phyloP scores from a whole-genome alignment of 2,113 vertebrate species.

The Phrynosoma blainvillii region DNA sequence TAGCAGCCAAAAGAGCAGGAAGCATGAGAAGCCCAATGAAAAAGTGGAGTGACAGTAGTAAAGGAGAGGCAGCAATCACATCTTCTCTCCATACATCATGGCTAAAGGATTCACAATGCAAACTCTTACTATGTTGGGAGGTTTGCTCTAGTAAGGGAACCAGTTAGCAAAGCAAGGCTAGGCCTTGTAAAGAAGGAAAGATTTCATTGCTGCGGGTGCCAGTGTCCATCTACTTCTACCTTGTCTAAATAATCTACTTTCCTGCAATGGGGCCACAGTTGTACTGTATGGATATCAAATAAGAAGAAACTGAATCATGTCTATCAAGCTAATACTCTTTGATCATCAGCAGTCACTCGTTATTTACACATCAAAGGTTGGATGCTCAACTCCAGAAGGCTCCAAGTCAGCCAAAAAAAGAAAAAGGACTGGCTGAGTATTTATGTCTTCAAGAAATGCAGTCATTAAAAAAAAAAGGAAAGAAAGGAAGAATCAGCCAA shows the following conservation, averaged over 20 bases:
- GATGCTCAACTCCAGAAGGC: slow-evolving; percentile 59
- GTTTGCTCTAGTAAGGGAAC: not conserved
- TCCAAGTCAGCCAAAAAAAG: slow-evolving; percentile 51
- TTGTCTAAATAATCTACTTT: not conserved
- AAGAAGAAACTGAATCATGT: slow-evolving; percentile 42
- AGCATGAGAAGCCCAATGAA: not conserved
- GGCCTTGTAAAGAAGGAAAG: not conserved
- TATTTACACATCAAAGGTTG: slow-evolving; percentile 67
- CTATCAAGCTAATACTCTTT: slow-evolving; percentile 49
- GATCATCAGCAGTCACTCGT: slow-evolving; percentile 59
- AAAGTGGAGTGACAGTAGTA: not conserved
- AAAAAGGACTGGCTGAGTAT: slow-evolving; percentile 45
- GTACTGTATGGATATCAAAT: slow-evolving; percentile 26
- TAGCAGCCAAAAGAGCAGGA: not conserved
- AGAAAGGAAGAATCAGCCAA: not conserved
- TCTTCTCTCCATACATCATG: not conserved
- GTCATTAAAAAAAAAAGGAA: slow-evolving; percentile 29
- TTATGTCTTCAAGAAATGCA: slow-evolving; percentile 45
- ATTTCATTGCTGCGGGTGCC: not conserved
- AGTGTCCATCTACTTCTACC: not conserved
- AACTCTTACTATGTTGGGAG: not conserved
- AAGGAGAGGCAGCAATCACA: not conserved
- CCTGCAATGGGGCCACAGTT: not conserved
- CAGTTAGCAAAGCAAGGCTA: not conserved
- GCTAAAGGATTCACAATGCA: too few relatives aligned